A percentile compares a stretch with the other conserved stretches of the same genome.
Evolutionary conservation across 2,888 invertebrate species (phyloP).

Genomic region (Eupsilia transversa): DNA sequence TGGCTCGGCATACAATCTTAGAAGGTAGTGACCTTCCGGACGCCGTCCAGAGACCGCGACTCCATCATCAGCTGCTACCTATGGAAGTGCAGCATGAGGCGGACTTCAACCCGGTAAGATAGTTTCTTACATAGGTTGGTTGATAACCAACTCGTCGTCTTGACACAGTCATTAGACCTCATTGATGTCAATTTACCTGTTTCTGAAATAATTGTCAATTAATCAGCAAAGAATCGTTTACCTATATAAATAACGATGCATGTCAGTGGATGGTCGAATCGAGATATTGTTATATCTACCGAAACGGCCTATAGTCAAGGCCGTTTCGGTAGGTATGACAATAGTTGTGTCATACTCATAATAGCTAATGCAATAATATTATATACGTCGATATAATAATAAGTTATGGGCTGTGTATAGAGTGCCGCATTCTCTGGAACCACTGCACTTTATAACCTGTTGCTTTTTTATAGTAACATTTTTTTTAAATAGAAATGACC

Average conservation of each 20-base stretch:
- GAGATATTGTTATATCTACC: conserved; percentile 17
- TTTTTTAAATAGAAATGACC: too few species aligned
- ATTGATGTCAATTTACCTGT: not conserved
- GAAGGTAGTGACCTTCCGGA: conserved; percentile 92
- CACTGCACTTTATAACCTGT: too few species aligned
- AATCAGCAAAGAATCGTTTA: conserved; percentile 4
- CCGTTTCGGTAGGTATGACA: too few species aligned
- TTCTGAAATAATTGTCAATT: not conserved
- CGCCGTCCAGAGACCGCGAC: conserved; percentile 92
- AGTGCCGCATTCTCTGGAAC: too few species aligned
- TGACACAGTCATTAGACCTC: not conserved
- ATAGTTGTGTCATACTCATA: conserved; percentile 24
- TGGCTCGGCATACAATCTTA: conserved; percentile 92
- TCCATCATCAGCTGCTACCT: conserved; percentile 97
- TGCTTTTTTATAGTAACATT: too few species aligned
- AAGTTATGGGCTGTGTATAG: too few species aligned
- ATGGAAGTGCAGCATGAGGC: conserved; percentile 93
- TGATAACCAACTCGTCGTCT: not conserved
- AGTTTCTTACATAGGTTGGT: not conserved
- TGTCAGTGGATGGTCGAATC: conserved; percentile 25
- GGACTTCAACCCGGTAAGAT: conserved; percentile 90
- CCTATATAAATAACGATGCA: conserved; percentile 9
- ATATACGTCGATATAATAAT: conserved; percentile 33
- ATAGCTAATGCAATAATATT: conserved; percentile 25
- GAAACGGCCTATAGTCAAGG: conserved; percentile 45